phyloP scores from a whole-genome alignment of 2,888 invertebrate genomes.

The Gasteruption jaculator region DNA sequence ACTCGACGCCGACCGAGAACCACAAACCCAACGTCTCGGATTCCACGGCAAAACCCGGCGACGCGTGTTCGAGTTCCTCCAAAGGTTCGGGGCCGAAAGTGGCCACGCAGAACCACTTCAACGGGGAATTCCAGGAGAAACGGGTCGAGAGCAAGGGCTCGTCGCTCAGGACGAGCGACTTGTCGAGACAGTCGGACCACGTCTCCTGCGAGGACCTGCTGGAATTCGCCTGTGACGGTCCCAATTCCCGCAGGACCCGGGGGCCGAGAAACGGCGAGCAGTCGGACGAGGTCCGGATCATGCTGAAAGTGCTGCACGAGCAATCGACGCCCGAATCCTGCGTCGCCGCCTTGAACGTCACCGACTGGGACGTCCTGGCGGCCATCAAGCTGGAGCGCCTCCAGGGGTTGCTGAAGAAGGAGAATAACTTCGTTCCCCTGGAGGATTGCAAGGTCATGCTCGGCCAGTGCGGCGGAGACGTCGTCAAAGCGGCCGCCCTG shows the following conservation, averaged over 20 bases:
- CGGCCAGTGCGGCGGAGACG: constrained; percentile 45
- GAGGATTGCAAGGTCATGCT: constrained; percentile 48
- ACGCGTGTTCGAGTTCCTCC: constrained; percentile 18
- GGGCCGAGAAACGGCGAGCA: constrained; percentile 71
- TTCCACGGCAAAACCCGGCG: too few relatives aligned
- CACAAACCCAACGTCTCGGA: too few relatives aligned
- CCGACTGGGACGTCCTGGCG: constrained; percentile 84
- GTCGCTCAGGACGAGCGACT: constrained; percentile 26
- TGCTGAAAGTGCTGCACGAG: constrained; percentile 74
- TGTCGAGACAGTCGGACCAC: constrained; percentile 60
- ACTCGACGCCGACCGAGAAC: constrained; percentile 28
- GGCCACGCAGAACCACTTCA: constrained; percentile 12
- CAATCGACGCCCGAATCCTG: constrained; percentile 67
- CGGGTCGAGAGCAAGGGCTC: too few relatives aligned
- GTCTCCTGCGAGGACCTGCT: constrained; percentile 88
- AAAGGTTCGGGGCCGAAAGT: constrained; percentile 22
- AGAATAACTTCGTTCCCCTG: constrained; percentile 43
- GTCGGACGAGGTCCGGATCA: constrained; percentile 87
- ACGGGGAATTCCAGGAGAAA: constrained; percentile 17
- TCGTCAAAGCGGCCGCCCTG: constrained; percentile 47
- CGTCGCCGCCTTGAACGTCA: constrained; percentile 73
- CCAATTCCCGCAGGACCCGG: constrained; percentile 63
- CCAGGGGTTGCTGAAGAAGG: constrained; percentile 50
- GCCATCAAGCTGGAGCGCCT: constrained; percentile 80
- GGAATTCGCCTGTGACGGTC: constrained; percentile 82